Conservation (phyloP, 2,797 vertebrate species). For the Argyrosomus regius region DNA sequence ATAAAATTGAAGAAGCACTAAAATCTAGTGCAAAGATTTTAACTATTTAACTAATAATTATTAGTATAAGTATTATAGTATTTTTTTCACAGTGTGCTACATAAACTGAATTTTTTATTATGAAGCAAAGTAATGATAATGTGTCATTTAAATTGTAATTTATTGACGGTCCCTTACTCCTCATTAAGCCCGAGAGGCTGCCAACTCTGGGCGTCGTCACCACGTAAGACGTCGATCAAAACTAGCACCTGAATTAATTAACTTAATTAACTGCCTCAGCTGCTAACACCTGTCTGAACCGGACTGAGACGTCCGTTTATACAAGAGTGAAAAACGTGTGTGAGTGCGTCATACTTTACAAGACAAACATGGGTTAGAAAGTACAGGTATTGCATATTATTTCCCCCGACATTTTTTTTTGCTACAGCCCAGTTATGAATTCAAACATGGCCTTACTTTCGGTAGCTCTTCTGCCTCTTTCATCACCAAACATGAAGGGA, state of each 20-base stretch:
- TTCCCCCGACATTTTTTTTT: not conserved
- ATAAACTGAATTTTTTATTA: too few species aligned
- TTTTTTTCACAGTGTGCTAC: not conserved
- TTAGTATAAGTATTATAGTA: too few species aligned
- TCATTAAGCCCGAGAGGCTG: too few species aligned
- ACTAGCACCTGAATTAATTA: not conserved
- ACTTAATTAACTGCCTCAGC: not conserved
- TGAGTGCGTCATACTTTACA: not conserved
- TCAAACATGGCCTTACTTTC: not conserved
- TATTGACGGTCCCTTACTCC: not conserved
- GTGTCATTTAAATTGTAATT: not conserved
- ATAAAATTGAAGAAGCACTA: too few species aligned
- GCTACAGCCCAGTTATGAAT: too few species aligned
- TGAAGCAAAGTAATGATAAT: not conserved
- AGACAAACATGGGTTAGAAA: not conserved
- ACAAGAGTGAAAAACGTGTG: not conserved
- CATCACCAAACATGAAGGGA: too few species aligned
- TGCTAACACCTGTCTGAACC: not conserved
- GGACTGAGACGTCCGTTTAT: not conserved
- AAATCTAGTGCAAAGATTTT: not conserved
- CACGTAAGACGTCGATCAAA: not conserved
- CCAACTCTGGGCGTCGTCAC: not conserved
- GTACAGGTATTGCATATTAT: not conserved
- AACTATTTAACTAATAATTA: too few species aligned
- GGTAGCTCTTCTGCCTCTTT: not conserved